phyloP scores from a whole-genome alignment of 2,797 vertebrate genomes.

The Gallinago nigripennis region DNA sequence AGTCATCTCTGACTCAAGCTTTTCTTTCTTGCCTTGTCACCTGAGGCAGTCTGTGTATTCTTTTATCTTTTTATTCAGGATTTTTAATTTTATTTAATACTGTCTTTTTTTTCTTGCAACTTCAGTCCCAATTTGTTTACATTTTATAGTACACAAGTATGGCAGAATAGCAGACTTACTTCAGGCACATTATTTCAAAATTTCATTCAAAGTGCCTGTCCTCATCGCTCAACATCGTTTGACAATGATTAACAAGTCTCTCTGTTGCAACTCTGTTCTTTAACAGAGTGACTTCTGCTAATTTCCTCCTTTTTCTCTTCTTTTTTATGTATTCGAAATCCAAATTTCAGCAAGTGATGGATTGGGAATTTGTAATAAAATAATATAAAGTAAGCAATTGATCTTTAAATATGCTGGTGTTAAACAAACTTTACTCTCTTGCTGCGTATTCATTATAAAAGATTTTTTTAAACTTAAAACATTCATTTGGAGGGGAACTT shows the following conservation, averaged over 20 bases:
- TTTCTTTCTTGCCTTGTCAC: neutral
- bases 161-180: neutral
- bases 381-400: neutral
- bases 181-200: neutral
- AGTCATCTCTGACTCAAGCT: neutral
- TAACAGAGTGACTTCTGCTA: neutral
- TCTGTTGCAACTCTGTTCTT: neutral
- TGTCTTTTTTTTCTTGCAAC: neutral
- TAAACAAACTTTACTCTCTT: neutral
- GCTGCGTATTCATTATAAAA: neutral
- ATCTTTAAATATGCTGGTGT: neutral
- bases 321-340: neutral
- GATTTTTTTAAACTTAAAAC: neutral
- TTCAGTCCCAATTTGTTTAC: neutral
- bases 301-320: neutral
- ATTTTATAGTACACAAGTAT: neutral
- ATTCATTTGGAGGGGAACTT: neutral
- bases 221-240: neutral
- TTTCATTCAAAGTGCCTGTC: neutral
- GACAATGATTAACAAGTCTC: neutral
- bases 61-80: neutral
- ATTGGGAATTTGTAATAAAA: neutral
- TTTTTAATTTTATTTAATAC: neutral
- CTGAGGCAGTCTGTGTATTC: neutral
- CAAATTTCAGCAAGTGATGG: neutral